Base-by-base conservation (phyloP, 2,113 vertebrate species). In the Chauna torquata region DNA sequence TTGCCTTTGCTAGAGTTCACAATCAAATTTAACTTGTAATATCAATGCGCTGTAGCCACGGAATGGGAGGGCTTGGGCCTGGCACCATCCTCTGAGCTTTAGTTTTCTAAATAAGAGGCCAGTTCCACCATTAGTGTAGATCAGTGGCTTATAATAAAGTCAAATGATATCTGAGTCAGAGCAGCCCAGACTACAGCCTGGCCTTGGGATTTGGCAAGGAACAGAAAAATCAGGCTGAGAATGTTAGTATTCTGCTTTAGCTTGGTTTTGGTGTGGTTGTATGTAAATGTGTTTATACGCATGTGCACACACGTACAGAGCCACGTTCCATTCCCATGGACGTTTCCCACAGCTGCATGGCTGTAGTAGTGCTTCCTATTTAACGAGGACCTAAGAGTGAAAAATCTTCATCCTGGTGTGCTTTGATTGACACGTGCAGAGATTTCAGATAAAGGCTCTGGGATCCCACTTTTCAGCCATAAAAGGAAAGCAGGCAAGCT, bases 401-500 rank as follows among this genome's bases (percentile, higher is more conserved):
- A 76, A 61, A 79, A 12, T 49, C 91, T 89, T 91, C 47, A 5
- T 69, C 65, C 49, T 72, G 40, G 57, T 90, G 78, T 70, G 58
- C 24, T 23, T 92, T 91, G 91, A 87, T 36, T 80, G 88, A 82
- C 78, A 57, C 14, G 69, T 83, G 72, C 61, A 68, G 77, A 79
- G 47, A 89, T 94, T 68, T 91, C 83, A n/a, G 54, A 64, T 62
- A 71, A 71, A 76, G 86, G 49, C 50, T 68, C 55, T 82, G 76
- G 94, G 80, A 94, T 95, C 70, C 70, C 17, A 7, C 64, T 93
- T 95, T 93, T 91, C 68, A 81, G 79, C 93, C 76, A 30, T 95
- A 87, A 95, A 91, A 95, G 93, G 92, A 83, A 93, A 76, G 68
- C 71, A 92, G 66, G 66, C 74, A 34, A 94, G 78, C 72, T 86